A percentile compares a stretch with the other conserved stretches of the same genome.
These are phyloP conservation scores for Pterocles orientalis DNA, from an alignment of 2,113 vertebrate species.

Conservation along the genomic window DNA sequence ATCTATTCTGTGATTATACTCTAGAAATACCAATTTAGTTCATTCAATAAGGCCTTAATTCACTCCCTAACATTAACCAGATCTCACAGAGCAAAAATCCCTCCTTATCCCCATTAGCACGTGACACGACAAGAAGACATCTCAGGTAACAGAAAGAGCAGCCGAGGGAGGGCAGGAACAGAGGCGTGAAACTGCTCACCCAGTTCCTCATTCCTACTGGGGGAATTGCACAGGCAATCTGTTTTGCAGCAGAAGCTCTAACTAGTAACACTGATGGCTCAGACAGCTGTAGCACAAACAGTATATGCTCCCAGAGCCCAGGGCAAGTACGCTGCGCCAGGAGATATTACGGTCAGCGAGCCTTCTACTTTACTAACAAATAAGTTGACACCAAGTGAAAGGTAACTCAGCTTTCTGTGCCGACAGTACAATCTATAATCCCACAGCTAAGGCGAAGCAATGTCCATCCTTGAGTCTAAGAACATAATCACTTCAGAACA, in stretches of 20 bases:
- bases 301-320: background rate
- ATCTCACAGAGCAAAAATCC: background rate
- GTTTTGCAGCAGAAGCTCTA: background rate
- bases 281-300: background rate
- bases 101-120: background rate
- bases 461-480: background rate
- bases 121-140: background rate
- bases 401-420: background rate
- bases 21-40: background rate
- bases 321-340: rapidly evolving
- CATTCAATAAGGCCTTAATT: background rate
- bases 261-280: background rate
- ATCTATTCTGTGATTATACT: background rate
- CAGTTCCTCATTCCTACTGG: background rate
- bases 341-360: background rate
- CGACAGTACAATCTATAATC: background rate
- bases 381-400: background rate
- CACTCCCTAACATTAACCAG: background rate
- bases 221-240: background rate
- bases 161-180: background rate
- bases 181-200: background rate
- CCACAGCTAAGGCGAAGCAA: background rate
- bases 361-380: background rate
- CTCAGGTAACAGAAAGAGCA: background rate
- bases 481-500: background rate